Evolutionary conservation across 2,797 vertebrate species (phyloP), one percentile per base, ranked within the genome.

Genomic region (Calcarius lapponicus): DNA sequence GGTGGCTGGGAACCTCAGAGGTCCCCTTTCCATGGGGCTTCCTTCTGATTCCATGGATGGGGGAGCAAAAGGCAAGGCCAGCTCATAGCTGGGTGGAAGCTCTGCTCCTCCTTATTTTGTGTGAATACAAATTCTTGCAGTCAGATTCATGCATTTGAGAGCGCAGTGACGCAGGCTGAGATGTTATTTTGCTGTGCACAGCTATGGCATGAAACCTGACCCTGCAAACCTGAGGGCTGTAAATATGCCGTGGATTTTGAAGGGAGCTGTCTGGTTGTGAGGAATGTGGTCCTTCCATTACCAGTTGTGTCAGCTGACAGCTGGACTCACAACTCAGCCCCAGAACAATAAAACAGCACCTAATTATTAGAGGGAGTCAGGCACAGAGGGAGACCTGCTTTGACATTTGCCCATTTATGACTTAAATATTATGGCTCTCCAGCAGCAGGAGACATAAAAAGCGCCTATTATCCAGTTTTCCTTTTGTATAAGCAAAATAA

Each of bases 341-440:
- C 69, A 38, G 75, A 79, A 94, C 92, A 96, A 95, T 86, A 94
- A 91, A 93, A 3, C 75, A 88, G 53, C 90, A 82, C 88, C 93
- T 89, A 86, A 89, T 96, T 95, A 89, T 93, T 47, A 58, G 43
- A 94, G 80, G 84, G 88, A 95, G 86, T 87, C 88, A 82, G 80
- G 80, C 86, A 58, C 92, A 71, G 80, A 25, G 11, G 93, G 94
- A 90, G 57, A 80, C 42, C 86, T 83, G 80, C 88, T 87, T 88
- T 96, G 96, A 97, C 95, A 94, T 94, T 94, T 96, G 80, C 80
- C 92, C 90, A 50, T 85, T 90, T 95, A 72, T 95, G 86, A 92
- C 80, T 95, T 89, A 70, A 94, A 88, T 88, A 94, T 94, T 90
- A 53, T 8, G 85, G 80, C 87, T 93, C 92, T 86, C 78, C 90